A percentile compares a stretch with the other conserved stretches of the same genome.
Evolutionary conservation across 2,888 invertebrate genomes (phyloP).

Genomic region (Perizoma affinitatum): DNA sequence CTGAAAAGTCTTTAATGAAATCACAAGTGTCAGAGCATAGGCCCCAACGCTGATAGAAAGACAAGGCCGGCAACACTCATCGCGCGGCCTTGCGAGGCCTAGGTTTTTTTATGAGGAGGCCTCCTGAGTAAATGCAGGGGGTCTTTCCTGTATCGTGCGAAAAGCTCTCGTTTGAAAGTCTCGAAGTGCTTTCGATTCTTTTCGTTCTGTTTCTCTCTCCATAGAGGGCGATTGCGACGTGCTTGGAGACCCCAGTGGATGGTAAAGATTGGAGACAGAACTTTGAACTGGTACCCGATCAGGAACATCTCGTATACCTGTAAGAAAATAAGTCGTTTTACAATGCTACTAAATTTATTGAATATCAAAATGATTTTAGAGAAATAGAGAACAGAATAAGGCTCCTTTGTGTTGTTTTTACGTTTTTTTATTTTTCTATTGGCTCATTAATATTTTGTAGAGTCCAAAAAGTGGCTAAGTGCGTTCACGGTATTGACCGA

Average conservation of each 20-base stretch:
- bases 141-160: constrained; percentile 89
- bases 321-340: constrained; percentile 22
- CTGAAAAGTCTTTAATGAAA: background rate
- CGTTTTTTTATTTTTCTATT: too few relatives aligned
- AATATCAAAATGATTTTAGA: too few relatives aligned
- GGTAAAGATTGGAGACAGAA: constrained; percentile 94
- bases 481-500: too few relatives aligned
- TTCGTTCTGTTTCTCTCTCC: constrained; percentile 94
- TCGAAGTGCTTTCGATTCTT: constrained; percentile 92
- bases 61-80: constrained; percentile 66
- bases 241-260: constrained; percentile 95
- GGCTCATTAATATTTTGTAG: too few relatives aligned
- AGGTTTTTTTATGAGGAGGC: constrained; percentile 71
- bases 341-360: background rate
- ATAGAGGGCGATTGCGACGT: constrained; percentile 90
- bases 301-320: constrained; percentile 97
- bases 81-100: constrained; percentile 78
- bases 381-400: too few relatives aligned
- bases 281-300: constrained; percentile 94
- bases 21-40: constrained; percentile 49
- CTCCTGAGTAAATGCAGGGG: constrained; percentile 79
- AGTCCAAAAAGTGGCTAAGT: too few relatives aligned
- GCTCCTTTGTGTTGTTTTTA: too few relatives aligned
- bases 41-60: constrained; percentile 42
- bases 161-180: constrained; percentile 92